A percentile compares a stretch with the other conserved stretches of the same genome.
These are phyloP conservation scores for Antitype chi DNA, from an alignment of 2,888 invertebrate species.

Conservation along the genomic window DNA sequence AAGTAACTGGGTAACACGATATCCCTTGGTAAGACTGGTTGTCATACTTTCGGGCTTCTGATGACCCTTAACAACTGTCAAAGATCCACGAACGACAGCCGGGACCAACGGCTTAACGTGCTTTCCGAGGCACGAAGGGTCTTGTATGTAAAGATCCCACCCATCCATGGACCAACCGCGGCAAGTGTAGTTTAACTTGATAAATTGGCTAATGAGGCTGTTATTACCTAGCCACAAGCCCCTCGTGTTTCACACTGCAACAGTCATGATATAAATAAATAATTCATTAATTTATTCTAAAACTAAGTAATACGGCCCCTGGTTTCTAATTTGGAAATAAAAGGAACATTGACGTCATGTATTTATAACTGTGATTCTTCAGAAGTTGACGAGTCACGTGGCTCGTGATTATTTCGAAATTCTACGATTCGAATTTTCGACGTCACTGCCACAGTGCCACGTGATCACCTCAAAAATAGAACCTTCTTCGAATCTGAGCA, in stretches of 20 bases:
- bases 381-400: conserved; percentile 2
- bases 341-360: conserved; percentile 3
- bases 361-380: conserved; percentile 16
- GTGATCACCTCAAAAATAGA: conserved; percentile 24
- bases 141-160: too few relatives aligned
- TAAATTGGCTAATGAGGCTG: too few relatives aligned
- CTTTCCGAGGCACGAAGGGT: too few relatives aligned
- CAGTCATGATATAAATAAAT: not conserved
- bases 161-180: too few relatives aligned
- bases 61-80: too few relatives aligned
- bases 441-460: not conserved
- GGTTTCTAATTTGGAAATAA: not conserved
- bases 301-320: not conserved
- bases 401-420: conserved; percentile 13
- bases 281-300: not conserved
- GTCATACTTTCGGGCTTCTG: too few relatives aligned
- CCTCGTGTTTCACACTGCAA: not conserved
- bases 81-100: too few relatives aligned
- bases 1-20: too few relatives aligned
- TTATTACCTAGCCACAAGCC: too few relatives aligned
- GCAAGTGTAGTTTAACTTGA: too few relatives aligned
- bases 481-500: not conserved
- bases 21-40: too few relatives aligned
- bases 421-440: not conserved
- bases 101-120: too few relatives aligned